phyloP scores from a whole-genome alignment of 1,140 invertebrate genomes.

The Caligus rogercresseyi region DNA sequence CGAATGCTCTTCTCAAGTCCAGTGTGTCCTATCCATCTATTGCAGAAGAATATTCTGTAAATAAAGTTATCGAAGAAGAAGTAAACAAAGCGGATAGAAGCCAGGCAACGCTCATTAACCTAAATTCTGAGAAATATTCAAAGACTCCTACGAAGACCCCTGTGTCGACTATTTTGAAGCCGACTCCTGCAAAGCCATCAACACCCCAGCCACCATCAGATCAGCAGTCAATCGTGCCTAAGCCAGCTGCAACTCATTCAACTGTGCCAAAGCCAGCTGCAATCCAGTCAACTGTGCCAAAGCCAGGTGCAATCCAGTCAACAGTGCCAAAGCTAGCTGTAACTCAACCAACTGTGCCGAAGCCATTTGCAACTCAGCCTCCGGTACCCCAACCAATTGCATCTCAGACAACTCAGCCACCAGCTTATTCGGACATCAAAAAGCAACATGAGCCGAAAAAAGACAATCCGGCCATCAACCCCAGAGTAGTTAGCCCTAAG shows the following conservation, averaged over 20 bases:
- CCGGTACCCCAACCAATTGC: background rate
- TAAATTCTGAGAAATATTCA: background rate
- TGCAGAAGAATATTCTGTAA: background rate
- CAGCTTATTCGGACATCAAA: background rate
- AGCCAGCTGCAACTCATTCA: background rate
- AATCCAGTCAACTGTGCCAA: background rate
- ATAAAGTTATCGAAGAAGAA: background rate
- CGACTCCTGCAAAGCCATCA: background rate
- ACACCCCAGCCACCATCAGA: background rate
- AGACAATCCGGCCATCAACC: too few species aligned
- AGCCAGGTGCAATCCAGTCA: background rate
- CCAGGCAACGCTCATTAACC: background rate
- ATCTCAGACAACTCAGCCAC: background rate
- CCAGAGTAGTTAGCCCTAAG: too few species aligned
- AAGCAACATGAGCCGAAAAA: too few species aligned
- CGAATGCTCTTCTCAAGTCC: background rate
- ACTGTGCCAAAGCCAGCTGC: background rate
- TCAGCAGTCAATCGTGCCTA: background rate
- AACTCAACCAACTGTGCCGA: too few species aligned
- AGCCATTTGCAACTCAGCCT: background rate
- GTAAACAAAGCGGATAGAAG: background rate
- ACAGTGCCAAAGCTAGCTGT: background rate
- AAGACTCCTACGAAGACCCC: background rate
- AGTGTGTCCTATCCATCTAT: background rate
- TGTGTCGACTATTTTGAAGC: background rate